A percentile compares a stretch with the other conserved stretches of the same genome.
phyloP scores from a whole-genome alignment of 2,797 vertebrate genomes.

The Syndactyla subalaris region DNA sequence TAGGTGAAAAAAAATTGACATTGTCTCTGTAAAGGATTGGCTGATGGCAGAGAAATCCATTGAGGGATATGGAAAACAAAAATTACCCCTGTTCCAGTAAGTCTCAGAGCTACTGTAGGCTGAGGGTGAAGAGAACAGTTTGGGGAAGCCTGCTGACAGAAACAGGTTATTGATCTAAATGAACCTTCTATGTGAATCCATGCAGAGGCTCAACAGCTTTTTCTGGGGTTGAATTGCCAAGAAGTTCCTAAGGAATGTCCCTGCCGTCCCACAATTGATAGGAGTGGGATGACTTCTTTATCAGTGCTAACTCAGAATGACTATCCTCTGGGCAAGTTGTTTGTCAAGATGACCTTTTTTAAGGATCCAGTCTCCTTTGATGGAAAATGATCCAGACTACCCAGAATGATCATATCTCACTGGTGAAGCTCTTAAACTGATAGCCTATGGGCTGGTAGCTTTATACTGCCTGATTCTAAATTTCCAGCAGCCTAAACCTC shows the following conservation, averaged over 20 bases:
- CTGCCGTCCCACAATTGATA: neutral
- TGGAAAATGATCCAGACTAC: neutral
- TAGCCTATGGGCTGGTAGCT: neutral
- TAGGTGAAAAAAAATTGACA: neutral
- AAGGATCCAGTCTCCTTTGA: neutral
- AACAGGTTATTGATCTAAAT: neutral
- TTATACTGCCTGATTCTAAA: neutral
- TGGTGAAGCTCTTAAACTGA: neutral
- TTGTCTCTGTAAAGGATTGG: neutral
- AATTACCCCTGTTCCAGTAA: neutral
- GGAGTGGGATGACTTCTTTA: neutral
- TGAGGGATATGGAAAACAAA: neutral
- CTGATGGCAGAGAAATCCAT: neutral
- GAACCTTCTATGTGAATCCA: fast-evolving
- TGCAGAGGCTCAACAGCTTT: neutral
- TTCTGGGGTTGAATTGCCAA: neutral
- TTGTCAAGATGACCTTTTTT: neutral
- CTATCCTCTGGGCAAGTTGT: neutral
- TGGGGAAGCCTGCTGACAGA: neutral
- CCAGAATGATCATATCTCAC: neutral
- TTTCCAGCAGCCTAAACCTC: neutral
- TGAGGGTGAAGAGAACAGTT: neutral
- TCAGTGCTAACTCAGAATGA: neutral
- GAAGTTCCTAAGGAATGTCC: neutral
- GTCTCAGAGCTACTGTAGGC: neutral